Evolutionary conservation across 1,140 invertebrate species (phyloP).

Genomic region (Vanessa tameamea): DNA sequence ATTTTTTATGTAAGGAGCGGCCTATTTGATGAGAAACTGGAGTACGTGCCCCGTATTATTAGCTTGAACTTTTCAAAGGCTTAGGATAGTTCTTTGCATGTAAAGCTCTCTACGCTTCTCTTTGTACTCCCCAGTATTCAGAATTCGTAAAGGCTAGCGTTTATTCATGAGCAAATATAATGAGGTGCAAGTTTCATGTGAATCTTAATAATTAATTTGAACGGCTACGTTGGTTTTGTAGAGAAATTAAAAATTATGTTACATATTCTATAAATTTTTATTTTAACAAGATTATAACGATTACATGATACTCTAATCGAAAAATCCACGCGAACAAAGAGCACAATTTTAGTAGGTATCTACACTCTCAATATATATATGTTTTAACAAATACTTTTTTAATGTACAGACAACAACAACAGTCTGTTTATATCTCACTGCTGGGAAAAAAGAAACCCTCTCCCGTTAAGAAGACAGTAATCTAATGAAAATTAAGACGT

Average conservation of each 20-base stretch:
- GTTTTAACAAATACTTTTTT: too few relatives aligned
- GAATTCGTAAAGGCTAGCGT: slow-evolving; percentile 29
- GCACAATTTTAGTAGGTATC: too few relatives aligned
- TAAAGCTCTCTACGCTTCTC: slow-evolving; percentile 23
- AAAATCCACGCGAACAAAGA: too few relatives aligned
- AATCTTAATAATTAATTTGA: slow-evolving; percentile 28
- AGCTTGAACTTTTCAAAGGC: slow-evolving; percentile 36
- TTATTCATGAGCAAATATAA: slow-evolving; percentile 30
- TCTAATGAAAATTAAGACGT: too few relatives aligned
- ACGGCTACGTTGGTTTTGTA: slow-evolving; percentile 6
- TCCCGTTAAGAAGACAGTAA: too few relatives aligned
- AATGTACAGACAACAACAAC: background rate
- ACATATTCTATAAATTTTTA: too few relatives aligned
- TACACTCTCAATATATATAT: too few relatives aligned
- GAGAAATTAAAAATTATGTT: too few relatives aligned
- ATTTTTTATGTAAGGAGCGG: slow-evolving; percentile 59
- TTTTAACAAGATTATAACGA: too few relatives aligned
- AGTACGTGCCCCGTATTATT: slow-evolving; percentile 37
- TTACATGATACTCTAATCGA: too few relatives aligned
- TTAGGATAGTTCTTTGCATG: slow-evolving; percentile 33
- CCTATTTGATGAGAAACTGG: slow-evolving; percentile 39
- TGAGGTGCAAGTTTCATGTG: slow-evolving; percentile 26
- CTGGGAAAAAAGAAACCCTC: too few relatives aligned
- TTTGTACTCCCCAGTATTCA: slow-evolving; percentile 25
- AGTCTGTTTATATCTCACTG: too few relatives aligned